These are phyloP conservation scores for Catharus bicknelli DNA, from an alignment of 2,113 vertebrate genomes.

Conservation along the genomic window DNA sequence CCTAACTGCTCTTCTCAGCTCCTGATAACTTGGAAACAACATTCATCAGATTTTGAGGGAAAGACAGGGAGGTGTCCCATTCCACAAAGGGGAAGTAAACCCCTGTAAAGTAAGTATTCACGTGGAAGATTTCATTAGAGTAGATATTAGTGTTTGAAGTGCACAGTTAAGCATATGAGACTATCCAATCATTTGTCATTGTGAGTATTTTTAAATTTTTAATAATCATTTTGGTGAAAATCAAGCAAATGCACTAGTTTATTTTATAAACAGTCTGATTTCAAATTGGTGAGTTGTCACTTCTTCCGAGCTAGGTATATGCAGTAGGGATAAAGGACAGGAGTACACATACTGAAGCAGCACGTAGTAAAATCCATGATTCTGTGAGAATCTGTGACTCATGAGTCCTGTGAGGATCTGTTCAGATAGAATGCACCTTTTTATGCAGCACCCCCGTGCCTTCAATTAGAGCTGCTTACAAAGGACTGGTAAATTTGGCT, in stretches of 20 bases:
- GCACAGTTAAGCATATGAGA: neutral
- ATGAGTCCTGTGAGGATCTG: neutral
- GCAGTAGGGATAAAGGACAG: neutral
- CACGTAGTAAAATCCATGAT: neutral
- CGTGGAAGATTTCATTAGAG: neutral
- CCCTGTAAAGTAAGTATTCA: neutral
- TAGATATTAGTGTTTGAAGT: neutral
- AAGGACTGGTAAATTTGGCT: neutral
- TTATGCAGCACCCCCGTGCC: neutral
- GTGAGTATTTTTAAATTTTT: neutral
- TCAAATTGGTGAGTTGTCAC: neutral
- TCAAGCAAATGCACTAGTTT: neutral
- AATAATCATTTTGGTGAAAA: neutral
- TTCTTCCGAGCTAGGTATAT: neutral
- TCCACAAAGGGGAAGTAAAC: neutral
- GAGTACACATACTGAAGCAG: neutral
- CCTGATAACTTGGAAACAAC: neutral
- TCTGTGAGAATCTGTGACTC: neutral
- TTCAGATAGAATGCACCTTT: neutral
- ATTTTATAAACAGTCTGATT: neutral
- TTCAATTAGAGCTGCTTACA: neutral
- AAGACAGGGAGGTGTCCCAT: neutral
- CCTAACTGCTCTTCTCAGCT: neutral
- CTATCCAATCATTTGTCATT: neutral
- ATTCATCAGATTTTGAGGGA: neutral